Evolutionary conservation across 2,888 invertebrate genomes (phyloP), one percentile per base, ranked within the genome.

Genomic region (Orchesella flavescens): DNA sequence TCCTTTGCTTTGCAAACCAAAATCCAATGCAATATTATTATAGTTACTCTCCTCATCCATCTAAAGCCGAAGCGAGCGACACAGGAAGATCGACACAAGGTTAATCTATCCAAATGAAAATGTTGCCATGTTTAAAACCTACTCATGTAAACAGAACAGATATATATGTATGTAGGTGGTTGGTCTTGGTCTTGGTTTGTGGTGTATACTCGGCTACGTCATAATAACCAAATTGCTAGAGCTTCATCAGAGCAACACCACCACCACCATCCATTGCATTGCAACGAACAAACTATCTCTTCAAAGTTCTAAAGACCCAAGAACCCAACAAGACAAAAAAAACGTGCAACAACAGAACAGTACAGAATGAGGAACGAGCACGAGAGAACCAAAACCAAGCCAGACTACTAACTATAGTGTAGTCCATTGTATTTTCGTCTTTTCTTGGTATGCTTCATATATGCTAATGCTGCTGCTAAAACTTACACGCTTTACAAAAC

Each of bases 31-130:
- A 49, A 12, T 19, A 21, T 19, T 12, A 12, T 19, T 49, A 46
- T 43, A 57, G 19, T n/a, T 55, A 55, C 21, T 57, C 34, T 55
- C 43, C 57, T 72, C 44, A 72, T 72, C 43, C 9, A 17, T 43
- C 43, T 19, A 43, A 72, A 72, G 34, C 69, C 49, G 21, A 66
- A 80, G 17, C 61, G 73, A 74, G 19, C 80, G 81, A 86, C 82
- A 86, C 85, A 86, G 86, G 85, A 86, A 86, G 86, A 86, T 86
- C 83, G 82, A 75, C 77, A 86, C 86, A 86, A 86, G 86, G 86
- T 86, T 86, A 86, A 85, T 85, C 85, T 81, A 85, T 84, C 80
- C 75, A 79, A 78, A 78, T 75, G 79, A 76, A 82, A 84, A 73
- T 82, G 85, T 84, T 84, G 73, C 85, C 84, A 86, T 83, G 79